Conservation (phyloP, 1,140 invertebrate genomes). For the Mya arenaria region DNA sequence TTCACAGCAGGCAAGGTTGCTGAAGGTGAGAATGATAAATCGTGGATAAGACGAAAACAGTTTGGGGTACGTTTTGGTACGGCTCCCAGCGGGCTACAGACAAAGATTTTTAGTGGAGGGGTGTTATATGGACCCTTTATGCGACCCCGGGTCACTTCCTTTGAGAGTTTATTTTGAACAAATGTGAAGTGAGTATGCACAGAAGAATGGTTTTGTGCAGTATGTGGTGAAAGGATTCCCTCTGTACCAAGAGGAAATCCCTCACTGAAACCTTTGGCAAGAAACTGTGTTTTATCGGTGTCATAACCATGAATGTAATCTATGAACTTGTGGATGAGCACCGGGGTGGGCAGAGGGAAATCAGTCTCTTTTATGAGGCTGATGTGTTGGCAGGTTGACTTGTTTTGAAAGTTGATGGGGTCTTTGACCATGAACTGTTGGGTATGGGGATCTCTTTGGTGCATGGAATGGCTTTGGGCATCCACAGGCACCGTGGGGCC, state of each 20-base stretch:
- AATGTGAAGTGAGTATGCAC: not conserved
- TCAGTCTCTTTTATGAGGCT: not conserved
- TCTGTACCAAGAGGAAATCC: not conserved
- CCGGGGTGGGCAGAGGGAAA: not conserved
- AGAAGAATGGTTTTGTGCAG: not conserved
- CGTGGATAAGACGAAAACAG: constrained; percentile 10
- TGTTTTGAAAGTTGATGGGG: not conserved
- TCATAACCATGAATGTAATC: not conserved
- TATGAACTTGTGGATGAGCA: not conserved
- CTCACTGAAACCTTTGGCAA: not conserved
- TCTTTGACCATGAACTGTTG: not conserved
- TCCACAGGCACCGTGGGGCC: too few relatives aligned
- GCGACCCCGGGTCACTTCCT: not conserved
- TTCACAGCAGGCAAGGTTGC: not conserved
- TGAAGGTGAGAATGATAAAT: not conserved
- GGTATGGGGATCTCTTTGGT: not conserved
- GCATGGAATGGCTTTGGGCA: too few relatives aligned
- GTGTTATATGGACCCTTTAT: not conserved
- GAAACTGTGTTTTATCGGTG: not conserved
- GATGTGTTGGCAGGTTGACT: not conserved
- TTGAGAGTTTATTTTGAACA: not conserved
- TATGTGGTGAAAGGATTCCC: not conserved
- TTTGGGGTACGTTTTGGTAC: not conserved
- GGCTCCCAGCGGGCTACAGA: not conserved
- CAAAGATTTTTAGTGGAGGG: not conserved